phyloP scores from a whole-genome alignment of 2,113 vertebrate genomes.

The Leucopsar rothschildi region DNA sequence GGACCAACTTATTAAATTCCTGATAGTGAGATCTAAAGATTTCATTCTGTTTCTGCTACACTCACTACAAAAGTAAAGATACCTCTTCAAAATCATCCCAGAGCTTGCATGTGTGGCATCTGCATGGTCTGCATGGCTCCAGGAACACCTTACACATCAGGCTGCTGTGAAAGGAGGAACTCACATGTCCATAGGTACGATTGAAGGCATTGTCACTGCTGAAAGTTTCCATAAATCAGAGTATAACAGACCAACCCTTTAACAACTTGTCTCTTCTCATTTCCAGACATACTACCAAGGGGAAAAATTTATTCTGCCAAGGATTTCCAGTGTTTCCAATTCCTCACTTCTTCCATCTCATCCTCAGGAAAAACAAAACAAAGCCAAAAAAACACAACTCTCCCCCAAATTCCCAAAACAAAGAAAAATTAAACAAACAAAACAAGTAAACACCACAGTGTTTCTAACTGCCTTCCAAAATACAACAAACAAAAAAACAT shows the following conservation, averaged over 20 bases:
- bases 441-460: neutral
- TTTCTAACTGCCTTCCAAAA: slow-evolving; percentile 1
- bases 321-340: neutral
- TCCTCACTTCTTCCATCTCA: neutral
- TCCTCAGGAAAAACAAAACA: neutral
- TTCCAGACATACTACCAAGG: neutral
- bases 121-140: neutral
- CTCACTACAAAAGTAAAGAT: neutral
- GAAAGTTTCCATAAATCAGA: neutral
- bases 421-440: neutral
- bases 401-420: neutral
- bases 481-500: neutral
- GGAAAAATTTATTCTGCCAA: neutral
- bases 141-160: neutral
- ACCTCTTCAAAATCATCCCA: neutral
- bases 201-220: neutral
- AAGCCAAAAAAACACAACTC: neutral
- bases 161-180: neutral
- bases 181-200: rapidly evolving
- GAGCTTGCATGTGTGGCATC: neutral
- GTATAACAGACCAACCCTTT: neutral
- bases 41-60: neutral
- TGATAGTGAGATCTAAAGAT: neutral
- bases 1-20: neutral
- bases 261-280: neutral